A percentile compares a stretch with the other conserved stretches of the same genome.
Evolutionary conservation across 2,888 invertebrate genomes (phyloP).

Genomic region (Ischnus inquisitorius): DNA sequence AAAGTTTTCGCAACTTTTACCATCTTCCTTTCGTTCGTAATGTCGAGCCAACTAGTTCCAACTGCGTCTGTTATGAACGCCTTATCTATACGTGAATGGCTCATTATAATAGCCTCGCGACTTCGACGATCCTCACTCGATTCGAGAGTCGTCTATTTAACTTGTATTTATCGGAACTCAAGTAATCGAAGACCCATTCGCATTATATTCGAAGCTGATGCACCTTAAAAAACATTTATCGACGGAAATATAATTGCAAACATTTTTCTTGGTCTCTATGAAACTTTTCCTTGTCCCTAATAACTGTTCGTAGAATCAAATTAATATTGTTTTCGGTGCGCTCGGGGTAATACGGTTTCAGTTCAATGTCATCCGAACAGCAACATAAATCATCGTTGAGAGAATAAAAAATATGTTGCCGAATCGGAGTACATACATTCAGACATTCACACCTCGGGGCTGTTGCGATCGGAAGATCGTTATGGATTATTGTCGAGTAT

Average conservation of each 20-base stretch:
- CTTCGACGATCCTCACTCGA: constrained; percentile 6
- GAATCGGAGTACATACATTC: not conserved
- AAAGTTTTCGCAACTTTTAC: constrained; percentile 66
- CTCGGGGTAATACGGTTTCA: not conserved
- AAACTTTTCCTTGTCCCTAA: no score
- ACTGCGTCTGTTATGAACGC: constrained; percentile 30
- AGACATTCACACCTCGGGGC: constrained; percentile 10
- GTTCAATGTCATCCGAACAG: not conserved
- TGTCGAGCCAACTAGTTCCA: constrained; percentile 32
- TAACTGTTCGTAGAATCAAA: no score
- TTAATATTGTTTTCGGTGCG: no score
- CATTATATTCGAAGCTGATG: not conserved
- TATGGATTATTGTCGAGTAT: constrained; percentile 42
- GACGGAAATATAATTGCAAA: no score
- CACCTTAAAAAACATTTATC: no score
- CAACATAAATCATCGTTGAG: not conserved
- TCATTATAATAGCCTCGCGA: constrained; percentile 38
- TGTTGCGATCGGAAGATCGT: constrained; percentile 27
- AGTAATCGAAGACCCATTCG: not conserved
- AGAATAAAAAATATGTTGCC: constrained; percentile 1
- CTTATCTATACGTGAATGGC: constrained; percentile 15
- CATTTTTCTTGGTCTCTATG: no score
- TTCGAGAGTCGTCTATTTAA: not conserved
- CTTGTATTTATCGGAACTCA: not conserved
- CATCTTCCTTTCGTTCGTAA: constrained; percentile 59